Conservation (phyloP, 2,888 invertebrate genomes). For the Allacma fusca region DNA sequence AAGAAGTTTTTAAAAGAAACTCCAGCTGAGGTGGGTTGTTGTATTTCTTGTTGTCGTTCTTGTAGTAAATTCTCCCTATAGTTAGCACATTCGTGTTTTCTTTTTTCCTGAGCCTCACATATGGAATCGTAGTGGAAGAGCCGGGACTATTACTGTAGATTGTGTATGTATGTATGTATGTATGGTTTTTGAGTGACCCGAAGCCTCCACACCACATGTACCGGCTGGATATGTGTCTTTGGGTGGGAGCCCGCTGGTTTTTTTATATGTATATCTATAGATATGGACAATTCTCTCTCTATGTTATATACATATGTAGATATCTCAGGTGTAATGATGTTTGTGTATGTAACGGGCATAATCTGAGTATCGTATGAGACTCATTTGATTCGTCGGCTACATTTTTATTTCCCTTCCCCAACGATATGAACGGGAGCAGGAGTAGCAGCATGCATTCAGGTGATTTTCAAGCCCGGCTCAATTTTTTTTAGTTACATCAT, state of each 20-base stretch:
- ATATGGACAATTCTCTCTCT: no score
- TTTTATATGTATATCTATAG: no score
- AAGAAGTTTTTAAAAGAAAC: constrained; percentile 16
- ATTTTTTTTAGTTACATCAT: no score
- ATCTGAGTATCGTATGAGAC: neutral
- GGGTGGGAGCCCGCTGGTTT: no score
- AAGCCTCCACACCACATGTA: no score
- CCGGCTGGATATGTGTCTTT: no score
- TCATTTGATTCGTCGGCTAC: neutral
- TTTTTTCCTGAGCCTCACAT: neutral
- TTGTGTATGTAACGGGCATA: neutral
- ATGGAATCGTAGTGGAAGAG: no score
- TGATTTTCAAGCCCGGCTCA: neutral
- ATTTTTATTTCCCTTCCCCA: neutral
- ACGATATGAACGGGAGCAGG: neutral
- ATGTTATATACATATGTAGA: no score
- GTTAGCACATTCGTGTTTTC: neutral
- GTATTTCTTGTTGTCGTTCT: neutral
- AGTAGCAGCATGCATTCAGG: constrained; percentile 8
- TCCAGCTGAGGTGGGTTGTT: constrained; percentile 16
- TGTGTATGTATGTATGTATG: no score
- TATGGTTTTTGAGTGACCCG: no score
- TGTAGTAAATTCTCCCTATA: neutral
- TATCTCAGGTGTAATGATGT: neutral
- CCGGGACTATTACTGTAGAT: no score